These are phyloP conservation scores for Pantherophis guttatus DNA, from an alignment of 2,113 vertebrate species.

Conservation along the genomic window DNA sequence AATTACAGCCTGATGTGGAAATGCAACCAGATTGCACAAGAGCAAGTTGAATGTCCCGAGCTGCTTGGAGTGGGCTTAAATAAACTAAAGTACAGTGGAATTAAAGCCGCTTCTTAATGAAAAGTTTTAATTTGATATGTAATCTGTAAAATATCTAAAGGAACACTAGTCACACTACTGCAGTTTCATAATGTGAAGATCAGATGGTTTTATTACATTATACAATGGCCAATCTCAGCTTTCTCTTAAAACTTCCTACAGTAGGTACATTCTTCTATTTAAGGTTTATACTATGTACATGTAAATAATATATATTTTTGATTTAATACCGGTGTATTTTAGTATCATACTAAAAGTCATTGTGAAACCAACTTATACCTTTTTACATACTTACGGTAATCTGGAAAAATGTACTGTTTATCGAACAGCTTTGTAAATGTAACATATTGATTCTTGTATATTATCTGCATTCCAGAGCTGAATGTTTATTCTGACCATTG, in stretches of 20 bases:
- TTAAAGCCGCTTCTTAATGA: constrained; percentile 45
- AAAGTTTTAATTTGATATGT: constrained; percentile 24
- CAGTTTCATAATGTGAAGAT: constrained; percentile 68
- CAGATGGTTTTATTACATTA: constrained; percentile 65
- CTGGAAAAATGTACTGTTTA: constrained; percentile 56
- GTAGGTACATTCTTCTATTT: constrained; percentile 67
- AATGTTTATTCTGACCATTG: constrained; percentile 71
- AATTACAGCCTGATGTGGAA: constrained; percentile 89
- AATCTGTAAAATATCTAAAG: constrained; percentile 17
- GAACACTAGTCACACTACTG: constrained; percentile 33
- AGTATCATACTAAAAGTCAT: constrained; percentile 78
- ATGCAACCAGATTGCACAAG: constrained; percentile 87
- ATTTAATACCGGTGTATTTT: constrained; percentile 88
- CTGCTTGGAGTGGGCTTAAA: constrained; percentile 84
- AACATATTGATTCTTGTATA: constrained; percentile 62
- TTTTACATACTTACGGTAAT: constrained; percentile 66
- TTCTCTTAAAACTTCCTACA: constrained; percentile 62
- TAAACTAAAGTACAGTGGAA: constrained; percentile 75
- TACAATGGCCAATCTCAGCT: constrained; percentile 63
- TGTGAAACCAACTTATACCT: constrained; percentile 72
- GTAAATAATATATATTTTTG: constrained; percentile 93
- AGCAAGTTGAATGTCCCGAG: constrained; percentile 85
- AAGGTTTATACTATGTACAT: constrained; percentile 77
- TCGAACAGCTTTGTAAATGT: constrained; percentile 68
- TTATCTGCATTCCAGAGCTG: constrained; percentile 69